Conservation (phyloP, 1,140 invertebrate species). For the Onthophagus taurus region DNA sequence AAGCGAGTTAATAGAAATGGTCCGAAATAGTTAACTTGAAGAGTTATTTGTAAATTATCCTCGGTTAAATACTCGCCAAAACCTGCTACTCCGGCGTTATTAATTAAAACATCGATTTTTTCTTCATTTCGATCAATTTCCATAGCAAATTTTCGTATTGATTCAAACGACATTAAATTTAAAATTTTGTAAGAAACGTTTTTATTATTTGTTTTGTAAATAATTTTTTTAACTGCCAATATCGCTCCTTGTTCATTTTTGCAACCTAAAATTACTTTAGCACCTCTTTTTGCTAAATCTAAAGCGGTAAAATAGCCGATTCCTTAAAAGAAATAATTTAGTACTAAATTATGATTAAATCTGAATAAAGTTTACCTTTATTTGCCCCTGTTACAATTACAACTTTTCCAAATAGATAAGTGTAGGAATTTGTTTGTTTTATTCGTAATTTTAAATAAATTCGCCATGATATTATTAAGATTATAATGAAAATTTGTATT, state of each 20-base stretch:
- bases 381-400: slow-evolving; percentile 22
- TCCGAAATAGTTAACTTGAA: slow-evolving; percentile 46
- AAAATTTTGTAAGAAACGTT: slow-evolving; percentile 55
- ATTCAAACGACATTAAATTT: slow-evolving; percentile 60
- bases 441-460: slow-evolving; percentile 19
- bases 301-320: slow-evolving; percentile 70
- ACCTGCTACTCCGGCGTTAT: slow-evolving; percentile 42
- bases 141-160: slow-evolving; percentile 60
- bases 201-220: slow-evolving; percentile 47
- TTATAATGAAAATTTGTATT: too few relatives aligned
- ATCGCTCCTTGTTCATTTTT: slow-evolving; percentile 51
- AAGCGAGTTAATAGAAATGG: slow-evolving; percentile 47
- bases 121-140: slow-evolving; percentile 56
- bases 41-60: slow-evolving; percentile 43
- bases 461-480: too few relatives aligned
- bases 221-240: slow-evolving; percentile 54
- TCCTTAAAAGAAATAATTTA: slow-evolving; percentile 23
- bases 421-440: slow-evolving; percentile 16
- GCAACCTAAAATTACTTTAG: slow-evolving; percentile 70
- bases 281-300: slow-evolving; percentile 73
- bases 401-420: slow-evolving; percentile 22
- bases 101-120: slow-evolving; percentile 55
- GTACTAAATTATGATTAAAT: not conserved
- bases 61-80: slow-evolving; percentile 32
- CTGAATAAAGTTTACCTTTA: slow-evolving; percentile 17